Base-by-base conservation (phyloP, 2,797 vertebrate genomes). In the Australoheros facetus region DNA sequence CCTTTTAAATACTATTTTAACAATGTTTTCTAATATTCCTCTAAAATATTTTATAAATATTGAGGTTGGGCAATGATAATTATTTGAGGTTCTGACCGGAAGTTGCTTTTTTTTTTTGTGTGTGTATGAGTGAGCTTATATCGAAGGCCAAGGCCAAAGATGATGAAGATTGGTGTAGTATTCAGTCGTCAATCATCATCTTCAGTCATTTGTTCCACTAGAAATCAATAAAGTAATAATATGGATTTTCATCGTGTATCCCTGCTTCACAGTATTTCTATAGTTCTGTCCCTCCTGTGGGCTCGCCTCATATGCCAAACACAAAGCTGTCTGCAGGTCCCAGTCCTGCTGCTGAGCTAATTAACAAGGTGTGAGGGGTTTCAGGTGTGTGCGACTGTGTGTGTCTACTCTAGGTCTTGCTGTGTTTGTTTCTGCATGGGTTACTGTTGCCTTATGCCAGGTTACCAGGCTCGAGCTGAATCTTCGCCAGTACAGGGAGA, bases 301-400 rank as follows among this genome's bases (percentile, higher is more conserved):
- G 21, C 53, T 69, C 42, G 37, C 70, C 64, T 60, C 51, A 74
- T 64, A 83, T 79, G 81, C 82, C 89, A 83, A 84, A 84, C 82
- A 77, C 72, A 88, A 45, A 13, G 56, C 45, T 60, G 70, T 82
- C 85, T 79, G 83, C 81, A 79, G 82, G 73, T 56, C 28, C 45
- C 70, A 57, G 73, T 79, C 73, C 83, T 79, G 75, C 90, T 53
- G 80, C 89, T 79, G 88, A 91, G 90, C 88, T 93, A 91, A 94
- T 94, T 94, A 93, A 92, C 75, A 59, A 89, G 84, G 85, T 90
- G 88, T 85, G 82, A 72, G 78, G 28, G 59, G 76, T 84, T 60
- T 66, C 71, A 39, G 62, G 58, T 71, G 60, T 57, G 72, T 39
- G 56, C 3, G 8, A 3, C 8, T 37, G 9, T 37, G 34, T 10